Base-by-base conservation (phyloP, 1,140 invertebrate species). In the Calephelis nemesis region DNA sequence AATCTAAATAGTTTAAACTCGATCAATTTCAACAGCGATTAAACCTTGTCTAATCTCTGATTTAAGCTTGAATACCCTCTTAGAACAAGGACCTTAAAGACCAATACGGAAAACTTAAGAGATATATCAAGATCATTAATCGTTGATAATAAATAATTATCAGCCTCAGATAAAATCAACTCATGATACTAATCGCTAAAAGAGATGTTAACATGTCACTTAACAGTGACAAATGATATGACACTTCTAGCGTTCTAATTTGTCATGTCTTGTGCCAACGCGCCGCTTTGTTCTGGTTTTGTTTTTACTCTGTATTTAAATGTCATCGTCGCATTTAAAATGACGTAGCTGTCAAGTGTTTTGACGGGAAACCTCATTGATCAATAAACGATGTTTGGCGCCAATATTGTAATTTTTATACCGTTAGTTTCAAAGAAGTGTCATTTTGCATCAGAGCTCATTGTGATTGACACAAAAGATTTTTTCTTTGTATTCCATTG, bases 181-280 rank as follows among this genome's bases (percentile, higher is more conserved):
- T 48, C 47, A 52, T 48, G 63, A 66, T 68, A 70, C 71, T 74
- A 74, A 74, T 74, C 72, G 63, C 47, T 54, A 40, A 69, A 64
- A 63, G 67, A 69, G 67, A 73, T 74, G 67, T 73, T 72, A 64
- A 66, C 68, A 60, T 60, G 54, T 60, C 75, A 81, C 72, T 79
- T 77, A 62, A 68, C 72, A 62, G 62, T 78, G 81, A 83, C 82
- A 83, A 83, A 84, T 77, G 82, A 78, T 73, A 72, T 76, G 74
- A 77, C 74, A 45, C 40, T 54, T 52, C 54, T 47, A 75, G 63
- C 71, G 74, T 68, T 63, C 72, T 75, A 75, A 78, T 82, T 79
- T 76, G 79, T 76, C 54, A 60, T 73, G 68, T 69, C 68, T 80
- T 78, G 72, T 77, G 70, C 65, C 50, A 19, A 54, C 45, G 19